Base-by-base conservation (phyloP, 1,140 invertebrate species). In the Ectropis grisescens region DNA sequence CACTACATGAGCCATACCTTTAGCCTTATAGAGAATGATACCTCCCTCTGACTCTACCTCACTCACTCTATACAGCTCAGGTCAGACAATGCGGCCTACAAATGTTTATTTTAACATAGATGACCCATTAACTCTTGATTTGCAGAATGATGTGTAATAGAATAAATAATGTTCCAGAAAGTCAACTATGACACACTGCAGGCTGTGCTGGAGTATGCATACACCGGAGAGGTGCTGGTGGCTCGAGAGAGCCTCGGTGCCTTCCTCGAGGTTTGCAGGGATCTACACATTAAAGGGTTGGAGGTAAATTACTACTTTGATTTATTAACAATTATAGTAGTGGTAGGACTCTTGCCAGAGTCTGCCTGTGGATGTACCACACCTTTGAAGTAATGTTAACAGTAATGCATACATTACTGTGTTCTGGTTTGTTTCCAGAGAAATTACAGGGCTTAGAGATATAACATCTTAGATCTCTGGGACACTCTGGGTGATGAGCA, bases 41-140 rank as follows among this genome's bases (percentile, higher is more conserved):
- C 84, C 88, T 61, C 88, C 89, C 15, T 91, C 91, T 50, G 86
- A 89, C 4, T 92, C 90, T 51, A 87, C 90, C n/a, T n/a, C n/a
- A n/a, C n/a, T n/a, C n/a, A n/a, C n/a, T n/a, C n/a, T n/a, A n/a
- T n/a, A n/a, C n/a, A n/a, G n/a, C n/a, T n/a, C n/a, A n/a, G n/a
- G n/a, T n/a, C n/a, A n/a, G n/a, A n/a, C n/a, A n/a, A n/a, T n/a
- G n/a, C n/a, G n/a, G n/a, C n/a, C n/a, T n/a, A n/a, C n/a, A n/a
- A n/a, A n/a, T n/a, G n/a, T n/a, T n/a, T n/a, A n/a, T n/a, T n/a
- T n/a, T n/a, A n/a, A n/a, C n/a, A n/a, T n/a, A n/a, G n/a, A 54
- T 91, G 93, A 83, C 92, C 92, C 49, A 88, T 93, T 25, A 90
- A 93, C 58, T 84, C 92, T 56, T 58, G 82, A 25, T 79, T 79